Evolutionary conservation across 1,140 invertebrate genomes (phyloP).

Genomic region (Plectrocnemia conspersa): DNA sequence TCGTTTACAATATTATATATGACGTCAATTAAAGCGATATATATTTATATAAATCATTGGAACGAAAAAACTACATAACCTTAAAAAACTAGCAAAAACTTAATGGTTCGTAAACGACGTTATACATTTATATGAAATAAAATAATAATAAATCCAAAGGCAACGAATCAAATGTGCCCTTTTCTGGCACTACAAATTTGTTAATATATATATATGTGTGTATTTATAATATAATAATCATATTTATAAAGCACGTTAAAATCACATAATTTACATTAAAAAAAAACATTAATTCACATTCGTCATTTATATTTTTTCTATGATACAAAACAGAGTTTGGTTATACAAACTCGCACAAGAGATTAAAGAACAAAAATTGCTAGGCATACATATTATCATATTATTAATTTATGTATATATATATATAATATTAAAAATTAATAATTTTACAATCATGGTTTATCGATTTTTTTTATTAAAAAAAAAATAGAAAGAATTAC

Average conservation of each 20-base stretch:
- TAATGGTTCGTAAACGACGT: background rate
- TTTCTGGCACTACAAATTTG: slow-evolving; percentile 27
- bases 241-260: slow-evolving; percentile 25
- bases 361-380: too few species aligned
- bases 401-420: background rate
- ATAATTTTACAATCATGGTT: slow-evolving; percentile 4
- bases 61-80: slow-evolving; percentile 1
- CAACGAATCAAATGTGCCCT: slow-evolving; percentile 19
- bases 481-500: background rate
- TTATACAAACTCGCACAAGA: too few species aligned
- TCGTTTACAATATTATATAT: slow-evolving; percentile 8
- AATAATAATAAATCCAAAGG: slow-evolving; percentile 4
- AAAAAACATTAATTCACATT: slow-evolving; percentile 4
- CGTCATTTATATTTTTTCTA: too few species aligned
- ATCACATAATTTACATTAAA: slow-evolving; percentile 19
- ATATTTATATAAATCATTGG: background rate
- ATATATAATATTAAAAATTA: background rate
- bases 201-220: too few species aligned
- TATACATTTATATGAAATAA: background rate
- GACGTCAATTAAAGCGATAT: slow-evolving; percentile 1
- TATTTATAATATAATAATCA: too few species aligned
- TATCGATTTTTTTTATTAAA: background rate
- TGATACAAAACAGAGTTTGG: too few species aligned
- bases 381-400: too few species aligned
- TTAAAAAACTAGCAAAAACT: slow-evolving; percentile 5